Percentiles rank a stretch among this genome's conserved stretches.
These are phyloP conservation scores for Argopecten irradians DNA, from an alignment of 1,140 invertebrate genomes.

Conservation along the genomic window DNA sequence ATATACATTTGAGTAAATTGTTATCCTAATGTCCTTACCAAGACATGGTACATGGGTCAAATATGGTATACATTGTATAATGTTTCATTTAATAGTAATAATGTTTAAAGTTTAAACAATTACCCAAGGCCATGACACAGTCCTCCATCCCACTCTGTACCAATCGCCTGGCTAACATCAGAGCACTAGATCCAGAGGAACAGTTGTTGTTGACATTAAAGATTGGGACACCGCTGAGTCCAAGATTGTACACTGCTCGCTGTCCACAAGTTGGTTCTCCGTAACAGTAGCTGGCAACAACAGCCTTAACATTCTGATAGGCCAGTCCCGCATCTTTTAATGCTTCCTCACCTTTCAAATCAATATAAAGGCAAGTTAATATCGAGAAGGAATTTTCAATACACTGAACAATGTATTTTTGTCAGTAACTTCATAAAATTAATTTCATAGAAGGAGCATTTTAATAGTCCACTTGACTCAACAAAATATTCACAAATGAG, in stretches of 20 bases:
- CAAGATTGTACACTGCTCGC: slow-evolving; percentile 93
- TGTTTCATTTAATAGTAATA: too few species aligned
- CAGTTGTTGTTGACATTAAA: slow-evolving; percentile 99
- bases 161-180: slow-evolving; percentile 93
- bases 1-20: too few species aligned
- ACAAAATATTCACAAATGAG: too few species aligned
- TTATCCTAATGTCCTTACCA: too few species aligned
- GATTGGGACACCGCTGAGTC: slow-evolving; percentile 98
- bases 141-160: slow-evolving; percentile 88
- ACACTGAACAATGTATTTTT: background rate
- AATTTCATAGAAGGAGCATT: background rate
- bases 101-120: background rate
- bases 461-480: too few species aligned
- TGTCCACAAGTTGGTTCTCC: slow-evolving; percentile 98
- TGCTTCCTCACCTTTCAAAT: slow-evolving; percentile 85
- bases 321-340: slow-evolving; percentile 89
- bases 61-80: too few species aligned
- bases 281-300: slow-evolving; percentile 95
- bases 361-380: background rate
- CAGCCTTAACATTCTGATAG: slow-evolving; percentile 90
- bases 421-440: background rate
- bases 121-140: slow-evolving; percentile 91
- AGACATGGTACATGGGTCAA: too few species aligned
- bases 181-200: slow-evolving; percentile 94
- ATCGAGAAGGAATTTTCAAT: background rate